Evolutionary conservation across 2,888 invertebrate genomes (phyloP), one percentile per base, ranked within the genome.

Genomic region (Drosophila testacea): DNA sequence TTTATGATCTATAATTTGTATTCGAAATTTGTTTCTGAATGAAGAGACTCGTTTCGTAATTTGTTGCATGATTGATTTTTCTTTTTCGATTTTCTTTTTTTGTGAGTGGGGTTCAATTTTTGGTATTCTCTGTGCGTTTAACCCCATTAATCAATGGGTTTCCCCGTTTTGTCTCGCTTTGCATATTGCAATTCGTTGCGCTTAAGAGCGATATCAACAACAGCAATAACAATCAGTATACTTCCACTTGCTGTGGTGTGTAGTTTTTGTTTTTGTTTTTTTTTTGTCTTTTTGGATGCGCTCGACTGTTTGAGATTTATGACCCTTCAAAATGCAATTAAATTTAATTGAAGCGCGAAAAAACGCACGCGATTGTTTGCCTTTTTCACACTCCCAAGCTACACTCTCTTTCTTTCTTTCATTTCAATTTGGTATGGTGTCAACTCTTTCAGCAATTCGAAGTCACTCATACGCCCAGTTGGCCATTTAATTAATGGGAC

Each of bases 251-350:
- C 56, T 64, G 64, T 16, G 13, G 34, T 63, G 56, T 62, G 70
- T 61, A 38, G 61, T 56, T 51, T 42, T 63, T 56, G 44, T 69
- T 71, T 52, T 56, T 51, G 47, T 63, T 64, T 59, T 50, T 74
- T 74, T 72, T 69, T 73, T 55, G 16, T 16, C 16, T 16, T 55
- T 65, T 55, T 56, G 32, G 62, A 39, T 79, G 77, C 48, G 59
- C 70, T 74, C 69, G 63, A 64, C 80, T 82, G 86, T 76, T 73
- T 66, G 73, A 81, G 83, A 90, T 90, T 90, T 90, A 91, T 91
- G 82, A 79, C 84, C 83, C 83, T 89, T 90, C 85, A 88, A 83
- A 90, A 89, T 79, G 83, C 89, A 84, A 89, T 91, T 91, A 89
- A 91, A 90, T 90, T 91, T 82, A 91, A 90, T 90, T 89, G 89